These are phyloP conservation scores for Podarcis siculus DNA, from an alignment of 2,797 vertebrate species.

Conservation along the genomic window DNA sequence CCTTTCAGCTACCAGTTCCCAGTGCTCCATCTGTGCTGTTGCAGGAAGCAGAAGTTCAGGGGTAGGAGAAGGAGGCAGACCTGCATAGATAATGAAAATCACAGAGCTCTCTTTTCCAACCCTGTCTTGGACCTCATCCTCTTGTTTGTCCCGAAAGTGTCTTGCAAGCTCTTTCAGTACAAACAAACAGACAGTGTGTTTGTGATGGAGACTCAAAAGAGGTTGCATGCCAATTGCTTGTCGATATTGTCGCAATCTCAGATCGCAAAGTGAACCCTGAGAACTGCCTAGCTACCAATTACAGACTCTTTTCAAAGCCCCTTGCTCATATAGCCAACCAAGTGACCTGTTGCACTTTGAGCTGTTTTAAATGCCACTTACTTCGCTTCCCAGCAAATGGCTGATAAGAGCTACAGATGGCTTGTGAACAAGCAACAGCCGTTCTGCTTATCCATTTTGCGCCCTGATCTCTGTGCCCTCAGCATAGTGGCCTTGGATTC, in stretches of 20 bases:
- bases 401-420: background rate
- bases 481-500: background rate
- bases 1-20: background rate
- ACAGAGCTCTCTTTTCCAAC: background rate
- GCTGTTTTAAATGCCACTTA: background rate
- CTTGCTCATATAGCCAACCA: conserved; percentile 3
- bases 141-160: background rate
- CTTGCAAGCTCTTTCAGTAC: background rate
- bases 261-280: background rate
- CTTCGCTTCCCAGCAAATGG: conserved; percentile 4
- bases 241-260: conserved; percentile 32
- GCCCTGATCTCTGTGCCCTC: conserved; percentile 11
- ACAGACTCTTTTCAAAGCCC: conserved; percentile 19
- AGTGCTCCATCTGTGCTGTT: background rate
- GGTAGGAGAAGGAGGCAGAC: too few relatives aligned
- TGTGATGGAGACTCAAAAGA: conserved; percentile 1
- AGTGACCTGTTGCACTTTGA: conserved; percentile 30
- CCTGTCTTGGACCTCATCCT: background rate
- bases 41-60: background rate
- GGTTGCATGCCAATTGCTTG: background rate
- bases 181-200: background rate
- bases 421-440: background rate
- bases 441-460: background rate
- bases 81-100: background rate
- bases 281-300: conserved; percentile 13